Evolutionary conservation across 2,888 invertebrate species (phyloP), one percentile per base, ranked within the genome.

Genomic region (Conus canariensis): DNA sequence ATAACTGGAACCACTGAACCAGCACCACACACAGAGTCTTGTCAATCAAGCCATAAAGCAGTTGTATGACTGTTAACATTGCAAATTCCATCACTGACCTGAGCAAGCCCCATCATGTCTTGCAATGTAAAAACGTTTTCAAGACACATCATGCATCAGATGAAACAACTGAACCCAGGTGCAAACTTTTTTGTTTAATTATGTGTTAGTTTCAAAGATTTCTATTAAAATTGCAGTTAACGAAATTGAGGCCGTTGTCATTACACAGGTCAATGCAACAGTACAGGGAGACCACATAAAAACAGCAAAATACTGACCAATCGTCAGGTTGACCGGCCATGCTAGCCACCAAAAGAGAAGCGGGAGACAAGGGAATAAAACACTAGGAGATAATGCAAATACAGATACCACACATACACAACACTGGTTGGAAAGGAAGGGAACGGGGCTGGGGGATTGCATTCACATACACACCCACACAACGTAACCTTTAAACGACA

Each of bases 271-370:
- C 10, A 58, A 58, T 83, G 82, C 58, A 83, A 58, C 19, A 83
- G 58, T 83, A 22, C 80, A 80, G 9, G 22, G 9, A 45, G 25
- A 83, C 8, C 16, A 58, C 56, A 22, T 10, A 80, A 30, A 83
- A 83, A 83, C 58, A 10, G 58, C 19, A 16, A 25, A 25, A 86
- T 86, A 86, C 86, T 86, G 86, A 86, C 86, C 86, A 74, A 45
- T 83, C 74, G 83, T 77, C 12, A 30, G 85, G 82, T 19, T 83
- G 58, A 85, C 12, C n/a, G 12, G 56, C 85, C 60, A 87, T 90
- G 87, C 64, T 60, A 56, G 87, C 85, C 87, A 86, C 45, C 56
- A 56, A 58, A 83, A 83, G 30, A 80, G 19, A 86, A 86, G 60
- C 86, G 67, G 86, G 85, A 80, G 30, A 56, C n/a, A 60, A 56